Conservation (phyloP, 2,113 vertebrate genomes). For the Pelodiscus sinensis region DNA sequence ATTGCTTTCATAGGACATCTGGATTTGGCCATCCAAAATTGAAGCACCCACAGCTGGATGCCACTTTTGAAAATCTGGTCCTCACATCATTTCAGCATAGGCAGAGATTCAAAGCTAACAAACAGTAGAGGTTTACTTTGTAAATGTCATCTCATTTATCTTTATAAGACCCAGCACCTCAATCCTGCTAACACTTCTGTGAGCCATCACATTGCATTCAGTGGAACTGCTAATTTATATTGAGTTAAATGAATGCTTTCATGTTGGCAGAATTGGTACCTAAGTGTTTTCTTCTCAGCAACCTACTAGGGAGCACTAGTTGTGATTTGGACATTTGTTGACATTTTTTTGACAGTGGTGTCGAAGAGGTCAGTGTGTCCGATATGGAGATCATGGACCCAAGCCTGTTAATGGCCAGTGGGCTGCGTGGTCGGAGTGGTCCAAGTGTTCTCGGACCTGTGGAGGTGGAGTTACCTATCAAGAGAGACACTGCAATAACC, state of each 20-base stretch:
- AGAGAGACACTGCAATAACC: conserved; percentile 92
- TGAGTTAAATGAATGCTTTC: neutral
- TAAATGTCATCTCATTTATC: neutral
- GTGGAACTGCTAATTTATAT: neutral
- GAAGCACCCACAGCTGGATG: neutral
- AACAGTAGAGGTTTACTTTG: neutral
- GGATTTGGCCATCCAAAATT: neutral
- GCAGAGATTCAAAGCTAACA: neutral
- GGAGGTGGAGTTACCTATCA: conserved; percentile 90
- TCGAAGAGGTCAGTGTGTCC: conserved; percentile 94
- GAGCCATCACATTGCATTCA: neutral
- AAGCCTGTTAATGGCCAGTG: conserved; percentile 91
- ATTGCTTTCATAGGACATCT: neutral
- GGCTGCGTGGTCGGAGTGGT: conserved; percentile 93
- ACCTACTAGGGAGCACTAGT: neutral
- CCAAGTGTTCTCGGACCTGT: conserved; percentile 93
- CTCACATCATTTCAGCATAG: neutral
- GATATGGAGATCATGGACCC: conserved; percentile 90
- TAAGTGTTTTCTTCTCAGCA: neutral
- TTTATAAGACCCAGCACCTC: neutral
- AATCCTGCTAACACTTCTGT: neutral
- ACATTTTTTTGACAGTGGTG: conserved; percentile 89
- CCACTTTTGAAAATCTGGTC: neutral
- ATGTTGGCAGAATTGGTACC: neutral
- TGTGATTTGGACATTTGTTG: conserved; percentile 29